A percentile compares a stretch with the other conserved stretches of the same genome.
phyloP scores from a whole-genome alignment of 2,888 invertebrate genomes.

The Sylvicola cinctus region DNA sequence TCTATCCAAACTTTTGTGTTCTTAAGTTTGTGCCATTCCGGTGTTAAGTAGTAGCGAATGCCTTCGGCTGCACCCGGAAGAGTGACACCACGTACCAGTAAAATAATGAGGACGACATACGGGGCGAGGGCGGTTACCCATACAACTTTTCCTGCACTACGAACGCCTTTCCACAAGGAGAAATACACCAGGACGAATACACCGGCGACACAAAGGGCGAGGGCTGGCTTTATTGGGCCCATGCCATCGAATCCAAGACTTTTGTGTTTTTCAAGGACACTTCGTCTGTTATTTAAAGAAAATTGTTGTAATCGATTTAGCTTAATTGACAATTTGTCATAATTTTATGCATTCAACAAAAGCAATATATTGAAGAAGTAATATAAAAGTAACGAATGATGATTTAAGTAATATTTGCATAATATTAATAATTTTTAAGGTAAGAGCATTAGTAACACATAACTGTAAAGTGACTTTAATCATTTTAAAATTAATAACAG shows the following conservation, averaged over 20 bases:
- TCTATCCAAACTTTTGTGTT: slow-evolving; percentile 80
- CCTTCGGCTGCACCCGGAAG: slow-evolving; percentile 71
- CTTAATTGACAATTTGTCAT: too few species aligned
- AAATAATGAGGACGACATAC: slow-evolving; percentile 71
- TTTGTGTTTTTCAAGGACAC: slow-evolving; percentile 65
- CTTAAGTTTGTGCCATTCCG: slow-evolving; percentile 68
- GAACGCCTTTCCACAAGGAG: slow-evolving; percentile 88
- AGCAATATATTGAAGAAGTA: too few species aligned
- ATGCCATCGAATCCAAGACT: slow-evolving; percentile 68
- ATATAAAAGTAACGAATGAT: too few species aligned
- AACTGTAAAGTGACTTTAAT: too few species aligned
- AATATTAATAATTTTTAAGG: too few species aligned
- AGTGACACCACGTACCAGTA: slow-evolving; percentile 64
- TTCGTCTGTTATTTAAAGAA: slow-evolving; percentile 35
- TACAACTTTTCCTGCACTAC: slow-evolving; percentile 86
- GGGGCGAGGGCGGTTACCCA: slow-evolving; percentile 92
- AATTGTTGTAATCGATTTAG: background rate
- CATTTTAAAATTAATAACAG: too few species aligned
- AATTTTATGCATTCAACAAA: too few species aligned
- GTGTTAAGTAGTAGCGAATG: slow-evolving; percentile 71
- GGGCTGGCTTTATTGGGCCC: slow-evolving; percentile 73
- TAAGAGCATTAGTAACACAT: too few species aligned
- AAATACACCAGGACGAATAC: slow-evolving; percentile 90
- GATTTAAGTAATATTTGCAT: too few species aligned
- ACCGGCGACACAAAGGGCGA: slow-evolving; percentile 74